Evolutionary conservation across 2,113 vertebrate species (phyloP).

Genomic region (Odobenus rosmarus): DNA sequence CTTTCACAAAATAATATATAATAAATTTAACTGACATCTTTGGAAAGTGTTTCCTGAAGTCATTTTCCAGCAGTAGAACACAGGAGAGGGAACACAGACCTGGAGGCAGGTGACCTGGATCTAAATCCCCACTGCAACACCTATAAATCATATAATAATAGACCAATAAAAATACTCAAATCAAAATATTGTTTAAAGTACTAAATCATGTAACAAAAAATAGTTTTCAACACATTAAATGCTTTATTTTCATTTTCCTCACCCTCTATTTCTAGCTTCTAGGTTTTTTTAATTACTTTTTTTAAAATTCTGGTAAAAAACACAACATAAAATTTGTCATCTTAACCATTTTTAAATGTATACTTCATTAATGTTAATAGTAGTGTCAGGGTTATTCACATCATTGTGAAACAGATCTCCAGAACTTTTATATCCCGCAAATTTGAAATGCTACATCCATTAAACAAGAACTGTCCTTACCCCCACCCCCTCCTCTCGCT

Average conservation of each 20-base stretch:
- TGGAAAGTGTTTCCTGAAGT: conserved; percentile 7
- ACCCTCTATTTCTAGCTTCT: neutral
- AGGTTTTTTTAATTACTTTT: neutral
- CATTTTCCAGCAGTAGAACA: neutral
- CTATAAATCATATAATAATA: neutral
- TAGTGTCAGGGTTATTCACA: neutral
- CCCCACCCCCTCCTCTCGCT: neutral
- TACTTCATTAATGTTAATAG: neutral
- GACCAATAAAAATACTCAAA: neutral
- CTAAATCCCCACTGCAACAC: neutral
- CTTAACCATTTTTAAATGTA: neutral
- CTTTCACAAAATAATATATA: conserved; percentile 14
- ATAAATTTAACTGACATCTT: conserved; percentile 18
- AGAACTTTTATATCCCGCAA: neutral
- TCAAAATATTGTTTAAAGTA: neutral
- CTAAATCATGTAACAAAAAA: neutral
- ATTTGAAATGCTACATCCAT: neutral
- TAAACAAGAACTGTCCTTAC: neutral
- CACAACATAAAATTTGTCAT: neutral
- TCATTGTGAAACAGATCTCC: neutral
- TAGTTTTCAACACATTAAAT: neutral
- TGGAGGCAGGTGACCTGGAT: neutral
- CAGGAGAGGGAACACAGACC: neutral
- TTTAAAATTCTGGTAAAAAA: neutral
- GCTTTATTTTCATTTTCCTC: neutral